These are phyloP conservation scores for Drosophila affinis DNA, from an alignment of 2,888 invertebrate species.

Conservation along the genomic window DNA sequence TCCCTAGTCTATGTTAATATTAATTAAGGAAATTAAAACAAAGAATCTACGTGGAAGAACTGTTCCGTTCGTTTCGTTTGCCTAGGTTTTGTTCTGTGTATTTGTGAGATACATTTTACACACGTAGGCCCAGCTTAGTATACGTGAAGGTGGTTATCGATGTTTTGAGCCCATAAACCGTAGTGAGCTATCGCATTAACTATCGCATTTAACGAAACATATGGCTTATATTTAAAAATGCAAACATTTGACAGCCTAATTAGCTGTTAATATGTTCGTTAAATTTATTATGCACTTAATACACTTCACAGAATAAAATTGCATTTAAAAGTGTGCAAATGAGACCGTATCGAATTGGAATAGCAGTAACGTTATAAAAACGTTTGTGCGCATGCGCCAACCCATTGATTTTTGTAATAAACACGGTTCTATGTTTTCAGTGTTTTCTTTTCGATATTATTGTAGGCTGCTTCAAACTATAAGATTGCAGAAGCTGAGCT, in stretches of 20 bases:
- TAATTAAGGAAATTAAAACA: conserved; percentile 35
- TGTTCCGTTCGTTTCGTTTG: conserved; percentile 15
- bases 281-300: too few species aligned
- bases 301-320: too few species aligned
- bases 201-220: not conserved
- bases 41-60: conserved; percentile 39
- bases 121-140: conserved; percentile 47
- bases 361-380: not conserved
- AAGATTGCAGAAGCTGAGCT: conserved; percentile 6
- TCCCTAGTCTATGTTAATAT: not conserved
- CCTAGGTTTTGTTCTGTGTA: conserved; percentile 9
- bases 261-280: too few species aligned
- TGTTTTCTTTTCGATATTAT: conserved; percentile 20
- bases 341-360: not conserved
- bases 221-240: not conserved
- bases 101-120: conserved; percentile 36
- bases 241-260: conserved; percentile 1
- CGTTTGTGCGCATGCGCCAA: conserved; percentile 28
- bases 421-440: conserved; percentile 40
- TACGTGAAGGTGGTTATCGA: conserved; percentile 18
- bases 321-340: not conserved
- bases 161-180: too few species aligned
- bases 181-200: too few species aligned
- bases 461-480: conserved; percentile 1
- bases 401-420: conserved; percentile 39